Evolutionary conservation across 2,888 invertebrate species (phyloP), one percentile per base, ranked within the genome.

Genomic region (Lithophane semibrunnea): DNA sequence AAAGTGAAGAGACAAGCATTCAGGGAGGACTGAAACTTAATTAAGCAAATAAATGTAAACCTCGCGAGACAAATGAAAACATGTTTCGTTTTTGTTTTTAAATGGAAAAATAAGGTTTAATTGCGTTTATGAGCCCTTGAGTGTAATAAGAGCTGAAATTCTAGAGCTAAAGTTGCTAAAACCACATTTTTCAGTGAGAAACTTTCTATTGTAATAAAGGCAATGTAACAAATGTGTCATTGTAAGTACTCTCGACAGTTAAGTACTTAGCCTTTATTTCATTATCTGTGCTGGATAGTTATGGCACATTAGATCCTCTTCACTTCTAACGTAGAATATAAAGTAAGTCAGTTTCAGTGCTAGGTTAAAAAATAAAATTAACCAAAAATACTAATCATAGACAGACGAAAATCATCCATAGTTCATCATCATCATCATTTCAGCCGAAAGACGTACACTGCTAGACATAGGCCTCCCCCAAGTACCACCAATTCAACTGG

Each of bases 21-120:
- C 75, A 80, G 75, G 13, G 64, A 49, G 75, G 70, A 61, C 54
- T 70, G 73, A 76, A 86, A 84, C 87, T 78, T 86, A 84, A 85
- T 85, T 84, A 86, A 65, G 65, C 67, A 84, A 84, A 86, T 68
- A 37, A 2, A 81, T 78, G 77, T 63, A 70, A 80, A 60, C 74
- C 84, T 60, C 74, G 61, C 24, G 76, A 80, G 72, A 76, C 42
- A 66, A 80, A 73, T 86, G 75, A 74, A 78, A 70, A 21, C 52
- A 10, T 37, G 37, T 64, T 71, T 47, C 47, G 29, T 80, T 70
- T 74, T 64, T 63, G 75, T 82, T 67, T 71, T 64, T 1, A 63
- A 77, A 77, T 64, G 69, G 44, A 77, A 85, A 82, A 73, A 82
- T 63, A 54, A 58, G 60, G 70, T 68, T 42, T 72, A 29, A 61